These are phyloP conservation scores for Rattus norvegicus DNA, from an alignment of 2,113 vertebrate genomes.

Conservation along the genomic window GRCr8 NC_086023.1:137635001-137635500, in stretches of 20 bases:
- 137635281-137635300: not conserved
- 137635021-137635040: not conserved
- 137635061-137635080: no score
- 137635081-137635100: not conserved
- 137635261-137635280: no score
- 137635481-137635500: not conserved
- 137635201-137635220: not conserved
- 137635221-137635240: no score
- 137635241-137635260: not conserved
- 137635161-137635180: not conserved
- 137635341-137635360: not conserved
- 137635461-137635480: not conserved
- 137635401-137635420: not conserved
- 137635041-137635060: not conserved
- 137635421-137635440: not conserved
- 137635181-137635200: not conserved
- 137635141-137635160: not conserved
- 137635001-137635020: not conserved
- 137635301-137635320: no score
- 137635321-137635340: not conserved
- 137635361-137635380: not conserved
- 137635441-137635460: not conserved
- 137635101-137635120: not conserved
- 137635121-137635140: not conserved
- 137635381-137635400: not conserved